phyloP scores from a whole-genome alignment of 2,888 invertebrate genomes.

The Ariolimax columbianus region DNA sequence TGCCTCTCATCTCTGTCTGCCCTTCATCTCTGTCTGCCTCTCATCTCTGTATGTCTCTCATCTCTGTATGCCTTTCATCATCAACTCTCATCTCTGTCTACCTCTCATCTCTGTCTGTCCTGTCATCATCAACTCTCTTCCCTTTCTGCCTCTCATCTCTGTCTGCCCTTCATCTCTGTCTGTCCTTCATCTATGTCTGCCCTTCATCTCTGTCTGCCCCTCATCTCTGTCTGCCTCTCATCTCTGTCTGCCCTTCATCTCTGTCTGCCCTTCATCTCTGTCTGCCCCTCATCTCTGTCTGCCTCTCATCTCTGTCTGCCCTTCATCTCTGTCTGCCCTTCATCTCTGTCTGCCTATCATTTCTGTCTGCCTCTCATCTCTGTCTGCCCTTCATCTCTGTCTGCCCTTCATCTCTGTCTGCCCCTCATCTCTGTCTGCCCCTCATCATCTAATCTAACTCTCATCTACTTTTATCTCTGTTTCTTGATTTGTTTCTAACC shows the following conservation, averaged over 20 bases:
- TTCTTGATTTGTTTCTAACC: background rate
- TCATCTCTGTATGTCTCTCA: too few species aligned
- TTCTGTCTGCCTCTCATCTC: background rate
- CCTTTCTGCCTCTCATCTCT: too few species aligned
- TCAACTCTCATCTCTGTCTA: too few species aligned
- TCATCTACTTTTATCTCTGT: background rate
- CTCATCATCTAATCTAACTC: background rate
- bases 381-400: background rate
- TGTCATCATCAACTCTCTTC: too few species aligned
- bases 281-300: too few species aligned
- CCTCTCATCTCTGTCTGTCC: too few species aligned
- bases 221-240: background rate
- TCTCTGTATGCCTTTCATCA: too few species aligned
- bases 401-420: background rate
- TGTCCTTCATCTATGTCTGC: too few species aligned
- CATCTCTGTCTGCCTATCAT: background rate
- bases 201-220: background rate
- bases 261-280: background rate
- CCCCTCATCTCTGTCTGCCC: background rate
- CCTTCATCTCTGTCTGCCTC: too few species aligned
- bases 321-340: background rate
- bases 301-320: background rate
- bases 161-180: too few species aligned
- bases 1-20: too few species aligned
- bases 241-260: background rate